These are phyloP conservation scores for Zelostemma sp. DNA, from an alignment of 1,140 invertebrate genomes.

Conservation along the genomic window DNA sequence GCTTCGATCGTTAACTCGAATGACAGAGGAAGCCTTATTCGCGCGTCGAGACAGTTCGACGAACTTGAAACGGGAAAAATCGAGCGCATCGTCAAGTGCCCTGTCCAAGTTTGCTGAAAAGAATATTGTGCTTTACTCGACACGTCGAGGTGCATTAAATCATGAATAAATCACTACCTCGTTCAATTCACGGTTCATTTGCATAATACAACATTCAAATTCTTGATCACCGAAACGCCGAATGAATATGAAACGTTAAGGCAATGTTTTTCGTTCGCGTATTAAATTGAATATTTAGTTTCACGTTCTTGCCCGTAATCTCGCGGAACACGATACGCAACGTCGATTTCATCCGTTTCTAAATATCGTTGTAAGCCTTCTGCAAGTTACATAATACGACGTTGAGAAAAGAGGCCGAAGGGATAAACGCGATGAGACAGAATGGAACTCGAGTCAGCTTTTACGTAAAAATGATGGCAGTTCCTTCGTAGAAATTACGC, in stretches of 20 bases:
- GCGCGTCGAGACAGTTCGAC: slow-evolving; percentile 37
- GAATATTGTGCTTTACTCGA: slow-evolving; percentile 9
- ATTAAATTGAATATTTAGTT: too few relatives aligned
- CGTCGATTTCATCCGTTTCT: background rate
- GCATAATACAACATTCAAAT: slow-evolving; percentile 21
- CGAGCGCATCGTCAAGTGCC: slow-evolving; percentile 17
- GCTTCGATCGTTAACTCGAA: slow-evolving; percentile 25
- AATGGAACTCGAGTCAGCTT: too few relatives aligned
- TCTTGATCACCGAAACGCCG: slow-evolving; percentile 11
- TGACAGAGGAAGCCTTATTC: slow-evolving; percentile 34
- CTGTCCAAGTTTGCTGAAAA: slow-evolving; percentile 9
- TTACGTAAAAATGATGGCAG: too few relatives aligned
- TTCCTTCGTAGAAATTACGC: too few relatives aligned
- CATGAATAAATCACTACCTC: slow-evolving; percentile 29
- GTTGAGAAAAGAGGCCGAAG: too few relatives aligned
- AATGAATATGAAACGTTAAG: slow-evolving; percentile 9
- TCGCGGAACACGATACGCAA: background rate
- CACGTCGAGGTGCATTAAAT: slow-evolving; percentile 17
- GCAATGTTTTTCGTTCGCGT: too few relatives aligned
- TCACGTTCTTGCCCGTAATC: too few relatives aligned
- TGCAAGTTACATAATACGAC: slow-evolving; percentile 11
- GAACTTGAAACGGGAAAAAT: slow-evolving; percentile 38
- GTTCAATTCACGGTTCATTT: slow-evolving; percentile 11
- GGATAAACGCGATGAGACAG: too few relatives aligned
- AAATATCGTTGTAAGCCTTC: background rate